Percentiles rank a stretch among this genome's conserved stretches.
Conservation (phyloP, 2,113 vertebrate species). For the Phalacrocorax pelagicus region DNA sequence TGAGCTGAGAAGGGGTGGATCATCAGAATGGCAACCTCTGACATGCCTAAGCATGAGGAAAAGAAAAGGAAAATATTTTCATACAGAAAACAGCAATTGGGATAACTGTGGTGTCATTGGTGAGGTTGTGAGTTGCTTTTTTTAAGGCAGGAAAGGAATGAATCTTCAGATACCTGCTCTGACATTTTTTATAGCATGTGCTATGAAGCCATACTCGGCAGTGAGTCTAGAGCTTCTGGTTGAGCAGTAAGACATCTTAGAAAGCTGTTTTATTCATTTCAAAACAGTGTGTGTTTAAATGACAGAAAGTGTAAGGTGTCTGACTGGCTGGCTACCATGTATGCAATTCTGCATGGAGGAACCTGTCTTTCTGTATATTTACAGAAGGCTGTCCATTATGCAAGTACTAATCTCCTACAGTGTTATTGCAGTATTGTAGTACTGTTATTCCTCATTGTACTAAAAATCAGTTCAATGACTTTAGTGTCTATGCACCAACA, state of each 20-base stretch:
- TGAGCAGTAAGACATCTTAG: neutral
- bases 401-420: neutral
- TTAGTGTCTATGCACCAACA: neutral
- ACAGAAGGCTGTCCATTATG: neutral
- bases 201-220: neutral
- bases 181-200: neutral
- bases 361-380: neutral
- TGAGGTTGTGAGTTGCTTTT: neutral
- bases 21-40: neutral
- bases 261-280: neutral
- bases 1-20: neutral
- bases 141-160: neutral
- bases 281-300: neutral
- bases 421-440: neutral
- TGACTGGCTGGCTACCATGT: neutral
- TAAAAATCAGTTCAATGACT: neutral
- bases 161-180: neutral
- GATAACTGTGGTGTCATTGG: neutral
- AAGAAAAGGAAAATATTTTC: neutral
- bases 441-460: neutral
- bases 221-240: neutral
- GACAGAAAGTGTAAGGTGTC: neutral
- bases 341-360: neutral
- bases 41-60: neutral
- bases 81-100: neutral